Base-by-base conservation (phyloP, 2,113 vertebrate genomes). In the Hippolais icterina region DNA sequence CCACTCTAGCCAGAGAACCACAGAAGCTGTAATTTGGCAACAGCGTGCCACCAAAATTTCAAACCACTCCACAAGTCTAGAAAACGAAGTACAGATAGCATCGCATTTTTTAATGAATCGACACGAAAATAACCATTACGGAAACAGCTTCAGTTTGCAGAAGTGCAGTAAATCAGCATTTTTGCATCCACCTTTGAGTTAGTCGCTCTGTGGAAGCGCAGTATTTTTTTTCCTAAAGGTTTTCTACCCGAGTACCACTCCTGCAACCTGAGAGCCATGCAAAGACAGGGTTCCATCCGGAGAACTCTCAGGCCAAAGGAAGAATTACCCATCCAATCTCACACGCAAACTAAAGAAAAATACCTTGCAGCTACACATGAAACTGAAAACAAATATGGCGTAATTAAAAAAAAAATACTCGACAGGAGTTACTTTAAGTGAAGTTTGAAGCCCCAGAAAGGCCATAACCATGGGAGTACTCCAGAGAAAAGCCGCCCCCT, bases 311-410 rank as follows among this genome's bases (percentile, higher is more conserved):
- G 2, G 6, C 10, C 14, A 4, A 28, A 37, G 4, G 3, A 9
- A 33, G 0, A 44, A 11, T 1, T 15, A 24, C 4, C 20, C 33
- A 20, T 0, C 8, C 16, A 21, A 21, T 2, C 29, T 21, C 28
- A 33, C 17, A 12, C 0, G 5, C 61, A 5, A 54, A 5, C 5
- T 35, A 12, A 31, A 50, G 2, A 25, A 29, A 31, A 44, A 53
- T 1, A 31, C 1, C 1, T 2, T 10, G 16, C 19, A 33, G 3
- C 4, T 22, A 5, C 3, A 9, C 3, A n/a, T 0, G 1, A 3
- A 39, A 7, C 12, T 2, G 19, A 28, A 23, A 53, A 18, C 2
- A 53, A 37, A 9, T 0, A 12, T 0, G 8, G 4, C 3, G 10
- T 31, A 4, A 6, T 24, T 6, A 0, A 3, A 22, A 42, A 54